A percentile compares a stretch with the other conserved stretches of the same genome.
phyloP scores from a whole-genome alignment of 2,888 invertebrate species.

The Atethmia centrago region DNA sequence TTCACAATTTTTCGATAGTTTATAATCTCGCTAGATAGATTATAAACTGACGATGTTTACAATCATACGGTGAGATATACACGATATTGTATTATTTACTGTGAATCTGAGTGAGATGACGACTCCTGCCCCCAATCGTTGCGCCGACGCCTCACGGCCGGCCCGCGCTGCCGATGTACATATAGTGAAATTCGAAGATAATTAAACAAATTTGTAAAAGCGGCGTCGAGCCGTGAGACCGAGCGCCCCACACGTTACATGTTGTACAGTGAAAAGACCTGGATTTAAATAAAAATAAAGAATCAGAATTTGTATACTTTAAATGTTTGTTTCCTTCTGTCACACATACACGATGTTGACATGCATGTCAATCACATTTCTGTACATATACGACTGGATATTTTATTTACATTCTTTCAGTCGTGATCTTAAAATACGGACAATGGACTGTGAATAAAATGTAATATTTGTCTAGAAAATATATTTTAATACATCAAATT shows the following conservation, averaged over 20 bases:
- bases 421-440: conserved; percentile 1
- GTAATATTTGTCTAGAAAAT: conserved; percentile 85
- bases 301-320: conserved; percentile 87
- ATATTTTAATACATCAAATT: conserved; percentile 89
- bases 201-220: conserved; percentile 67
- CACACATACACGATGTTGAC: neutral
- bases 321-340: conserved; percentile 73
- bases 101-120: conserved; percentile 56
- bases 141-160: conserved; percentile 69
- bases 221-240: conserved; percentile 68
- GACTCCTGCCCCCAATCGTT: conserved; percentile 49
- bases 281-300: conserved; percentile 80
- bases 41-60: no score
- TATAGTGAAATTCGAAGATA: conserved; percentile 78
- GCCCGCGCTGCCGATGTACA: conserved; percentile 76
- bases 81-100: conserved; percentile 54
- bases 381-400: neutral
- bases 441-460: conserved; percentile 57
- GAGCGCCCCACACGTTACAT: conserved; percentile 61
- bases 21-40: no score
- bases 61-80: conserved; percentile 7
- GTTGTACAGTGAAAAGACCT: conserved; percentile 81
- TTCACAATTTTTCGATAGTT: no score
- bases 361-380: neutral
- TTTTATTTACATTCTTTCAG: neutral